Percentiles rank a stretch among this genome's conserved stretches.
Conservation (phyloP, 2,113 vertebrate genomes). For the Aythya baeri region DNA sequence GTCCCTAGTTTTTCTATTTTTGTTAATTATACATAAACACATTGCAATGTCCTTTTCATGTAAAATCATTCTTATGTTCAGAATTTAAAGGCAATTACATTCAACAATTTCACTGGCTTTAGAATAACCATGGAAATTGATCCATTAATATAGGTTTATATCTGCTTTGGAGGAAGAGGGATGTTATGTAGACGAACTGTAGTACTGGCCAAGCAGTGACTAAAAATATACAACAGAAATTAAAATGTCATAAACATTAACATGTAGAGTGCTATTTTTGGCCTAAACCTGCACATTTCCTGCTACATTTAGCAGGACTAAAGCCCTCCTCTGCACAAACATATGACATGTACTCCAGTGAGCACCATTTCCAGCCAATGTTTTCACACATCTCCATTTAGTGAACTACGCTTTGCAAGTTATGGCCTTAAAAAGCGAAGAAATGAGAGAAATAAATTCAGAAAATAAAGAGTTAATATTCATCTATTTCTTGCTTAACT, state of each 20-base stretch:
- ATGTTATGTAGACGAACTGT: neutral
- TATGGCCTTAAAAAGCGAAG: neutral
- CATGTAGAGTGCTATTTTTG: neutral
- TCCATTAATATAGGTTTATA: neutral
- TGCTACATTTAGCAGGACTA: neutral
- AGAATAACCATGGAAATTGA: neutral
- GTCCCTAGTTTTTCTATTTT: neutral
- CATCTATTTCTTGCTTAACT: neutral
- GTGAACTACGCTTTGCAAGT: neutral
- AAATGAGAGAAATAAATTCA: neutral
- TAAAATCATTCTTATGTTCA: neutral
- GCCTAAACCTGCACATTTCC: neutral
- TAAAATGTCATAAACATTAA: neutral
- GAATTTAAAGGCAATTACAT: constrained; percentile 1
- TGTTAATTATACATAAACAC: neutral
- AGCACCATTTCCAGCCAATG: neutral
- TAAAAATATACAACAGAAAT: neutral
- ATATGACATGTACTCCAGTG: neutral
- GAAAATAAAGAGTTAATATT: neutral
- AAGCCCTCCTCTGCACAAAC: neutral
- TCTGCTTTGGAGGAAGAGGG: neutral
- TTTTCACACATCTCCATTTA: neutral
- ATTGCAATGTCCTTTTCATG: neutral
- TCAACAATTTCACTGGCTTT: neutral
- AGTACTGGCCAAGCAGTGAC: neutral